Evolutionary conservation across 1,140 invertebrate genomes (phyloP), one percentile per base, ranked within the genome.

Genomic region (Pentalonia nigronervosa): DNA sequence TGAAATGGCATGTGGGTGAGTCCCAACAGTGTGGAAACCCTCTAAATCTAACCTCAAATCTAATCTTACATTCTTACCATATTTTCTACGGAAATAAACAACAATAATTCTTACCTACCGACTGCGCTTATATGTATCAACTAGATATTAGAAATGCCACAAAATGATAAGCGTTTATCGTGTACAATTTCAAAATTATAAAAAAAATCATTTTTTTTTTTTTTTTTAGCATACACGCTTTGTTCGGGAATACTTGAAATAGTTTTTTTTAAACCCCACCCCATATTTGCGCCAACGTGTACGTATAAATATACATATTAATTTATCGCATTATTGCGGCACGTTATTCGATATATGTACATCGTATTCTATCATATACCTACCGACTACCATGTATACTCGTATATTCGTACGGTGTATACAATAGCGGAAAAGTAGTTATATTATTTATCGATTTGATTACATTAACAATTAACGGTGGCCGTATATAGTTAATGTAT

Each of bases 381-480:
- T n/a, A 67, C 14, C 4, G 50, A 53, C 50, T 53, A 53, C 50
- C 50, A 7, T 53, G 0, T 83, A 36, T 83, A n/a, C 17, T n/a
- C n/a, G 14, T n/a, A n/a, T 14, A 67, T 0, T 14, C 3, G 11
- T 7, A 17, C 60, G 17, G 30, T 76, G 30, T 30, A 7, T n/a
- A 76, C 60, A 76, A 76, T n/a, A 34, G 60, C n/a, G 60, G 60
- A 76, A 76, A 76, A 76, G 60, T n/a, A 76, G 60, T 76, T 76
- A n/a, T 76, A 86, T 86, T 41, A 45, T 86, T 45, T 45, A 86
- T 86, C 83, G 83, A 86, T 86, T 86, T 45, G 36, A 86, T 86
- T 45, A 45, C 36, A 45, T 86, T 86, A 86, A 86, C 83, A 86
- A 86, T 41, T 86, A 86, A 86, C 83, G 83, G 36, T 45, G 83